These are phyloP conservation scores for Andrena fulva DNA, from an alignment of 2,888 invertebrate species.

Conservation along the genomic window DNA sequence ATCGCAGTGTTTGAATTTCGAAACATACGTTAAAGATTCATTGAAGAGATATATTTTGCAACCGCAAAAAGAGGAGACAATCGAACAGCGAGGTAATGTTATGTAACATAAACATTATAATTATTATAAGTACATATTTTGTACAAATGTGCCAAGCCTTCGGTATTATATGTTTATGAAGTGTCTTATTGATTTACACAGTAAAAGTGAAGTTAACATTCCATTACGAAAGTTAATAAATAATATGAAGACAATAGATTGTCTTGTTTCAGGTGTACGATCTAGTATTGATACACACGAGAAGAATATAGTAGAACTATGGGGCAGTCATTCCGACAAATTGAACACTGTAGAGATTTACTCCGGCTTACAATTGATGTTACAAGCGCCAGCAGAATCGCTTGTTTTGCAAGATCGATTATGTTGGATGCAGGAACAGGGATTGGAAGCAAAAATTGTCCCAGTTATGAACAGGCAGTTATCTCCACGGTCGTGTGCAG, in stretches of 20 bases:
- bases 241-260: background rate
- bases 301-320: constrained; percentile 66
- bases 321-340: constrained; percentile 74
- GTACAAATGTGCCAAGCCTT: background rate
- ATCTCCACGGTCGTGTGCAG: constrained; percentile 80
- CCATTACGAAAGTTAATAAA: constrained; percentile 7
- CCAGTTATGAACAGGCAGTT: constrained; percentile 75
- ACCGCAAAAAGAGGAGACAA: constrained; percentile 22
- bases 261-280: constrained; percentile 22
- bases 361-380: constrained; percentile 80
- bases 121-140: background rate
- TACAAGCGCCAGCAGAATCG: constrained; percentile 81
- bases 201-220: background rate
- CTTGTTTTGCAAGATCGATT: constrained; percentile 78
- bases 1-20: constrained; percentile 78
- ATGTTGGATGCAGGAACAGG: constrained; percentile 77
- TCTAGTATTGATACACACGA: constrained; percentile 18
- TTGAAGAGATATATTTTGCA: constrained; percentile 75
- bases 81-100: constrained; percentile 23
- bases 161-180: background rate
- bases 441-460: constrained; percentile 70
- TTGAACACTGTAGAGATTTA: constrained; percentile 76
- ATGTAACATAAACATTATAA: background rate
- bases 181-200: background rate
- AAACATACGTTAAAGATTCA: constrained; percentile 77